phyloP scores from a whole-genome alignment of 2,113 vertebrate genomes.

The Choloepus hoffmanni region DNA sequence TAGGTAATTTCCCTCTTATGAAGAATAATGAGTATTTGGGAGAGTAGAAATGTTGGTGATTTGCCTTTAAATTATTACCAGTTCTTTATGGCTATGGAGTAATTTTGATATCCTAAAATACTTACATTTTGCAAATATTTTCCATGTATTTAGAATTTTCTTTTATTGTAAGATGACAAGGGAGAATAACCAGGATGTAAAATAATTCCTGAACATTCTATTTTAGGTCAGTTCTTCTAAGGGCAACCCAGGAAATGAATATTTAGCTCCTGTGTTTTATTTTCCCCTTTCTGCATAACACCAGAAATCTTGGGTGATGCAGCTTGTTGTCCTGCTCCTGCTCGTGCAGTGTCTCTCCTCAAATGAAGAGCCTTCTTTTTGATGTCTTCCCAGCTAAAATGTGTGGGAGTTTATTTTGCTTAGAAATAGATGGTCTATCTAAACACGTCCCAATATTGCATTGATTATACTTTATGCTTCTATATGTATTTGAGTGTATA shows the following conservation, averaged over 20 bases:
- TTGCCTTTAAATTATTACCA: no score
- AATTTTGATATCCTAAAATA: no score
- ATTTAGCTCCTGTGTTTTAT: not conserved
- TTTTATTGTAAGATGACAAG: no score
- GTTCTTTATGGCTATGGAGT: no score
- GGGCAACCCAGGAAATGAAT: accelerated
- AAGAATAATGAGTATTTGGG: no score
- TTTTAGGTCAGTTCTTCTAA: not conserved
- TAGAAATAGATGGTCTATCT: not conserved
- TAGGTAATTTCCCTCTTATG: no score
- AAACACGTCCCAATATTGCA: not conserved
- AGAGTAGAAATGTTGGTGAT: no score
- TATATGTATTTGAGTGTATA: not conserved
- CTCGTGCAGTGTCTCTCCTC: not conserved
- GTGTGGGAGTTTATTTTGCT: not conserved
- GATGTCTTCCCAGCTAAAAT: not conserved
- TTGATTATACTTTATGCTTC: not conserved
- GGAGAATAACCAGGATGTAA: not conserved
- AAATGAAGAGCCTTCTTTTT: not conserved
- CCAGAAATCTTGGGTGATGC: not conserved
- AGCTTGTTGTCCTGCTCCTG: not conserved
- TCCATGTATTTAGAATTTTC: no score
- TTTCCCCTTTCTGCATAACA: not conserved
- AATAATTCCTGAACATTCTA: not conserved
- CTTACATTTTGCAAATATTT: no score